phyloP scores from a whole-genome alignment of 2,113 vertebrate species.

The Hyla sarda region DNA sequence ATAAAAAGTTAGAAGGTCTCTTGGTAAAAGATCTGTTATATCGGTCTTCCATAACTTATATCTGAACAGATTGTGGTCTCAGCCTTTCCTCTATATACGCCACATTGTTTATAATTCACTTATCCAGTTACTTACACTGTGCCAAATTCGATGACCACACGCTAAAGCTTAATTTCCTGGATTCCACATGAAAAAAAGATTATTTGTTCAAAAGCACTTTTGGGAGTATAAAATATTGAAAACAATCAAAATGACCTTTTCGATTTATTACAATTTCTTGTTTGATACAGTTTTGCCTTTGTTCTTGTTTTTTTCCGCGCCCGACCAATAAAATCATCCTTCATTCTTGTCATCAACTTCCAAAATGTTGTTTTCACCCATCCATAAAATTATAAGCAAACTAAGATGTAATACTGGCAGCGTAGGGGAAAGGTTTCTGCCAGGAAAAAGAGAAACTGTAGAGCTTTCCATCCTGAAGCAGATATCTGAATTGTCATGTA shows the following conservation, averaged over 20 bases:
- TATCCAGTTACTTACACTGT: background rate
- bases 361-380: slow-evolving; percentile 24
- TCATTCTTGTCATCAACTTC: slow-evolving; percentile 35
- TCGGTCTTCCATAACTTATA: background rate
- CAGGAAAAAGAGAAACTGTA: slow-evolving; percentile 1
- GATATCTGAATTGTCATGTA: background rate
- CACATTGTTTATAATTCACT: background rate
- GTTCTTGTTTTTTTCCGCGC: background rate
- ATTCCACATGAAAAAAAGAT: background rate
- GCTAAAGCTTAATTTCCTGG: background rate
- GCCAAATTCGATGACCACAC: background rate
- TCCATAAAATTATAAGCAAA: slow-evolving; percentile 22
- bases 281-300: background rate
- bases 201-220: background rate
- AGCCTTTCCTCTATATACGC: background rate
- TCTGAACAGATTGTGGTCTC: background rate
- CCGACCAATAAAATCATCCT: background rate
- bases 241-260: background rate
- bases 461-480: background rate
- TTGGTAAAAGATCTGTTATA: background rate
- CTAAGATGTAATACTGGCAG: slow-evolving; percentile 23
- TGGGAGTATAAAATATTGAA: background rate
- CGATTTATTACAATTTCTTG: background rate
- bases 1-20: background rate
- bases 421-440: background rate